Base-by-base conservation (phyloP, 2,113 vertebrate species). In the Neopipo cinnamomea region DNA sequence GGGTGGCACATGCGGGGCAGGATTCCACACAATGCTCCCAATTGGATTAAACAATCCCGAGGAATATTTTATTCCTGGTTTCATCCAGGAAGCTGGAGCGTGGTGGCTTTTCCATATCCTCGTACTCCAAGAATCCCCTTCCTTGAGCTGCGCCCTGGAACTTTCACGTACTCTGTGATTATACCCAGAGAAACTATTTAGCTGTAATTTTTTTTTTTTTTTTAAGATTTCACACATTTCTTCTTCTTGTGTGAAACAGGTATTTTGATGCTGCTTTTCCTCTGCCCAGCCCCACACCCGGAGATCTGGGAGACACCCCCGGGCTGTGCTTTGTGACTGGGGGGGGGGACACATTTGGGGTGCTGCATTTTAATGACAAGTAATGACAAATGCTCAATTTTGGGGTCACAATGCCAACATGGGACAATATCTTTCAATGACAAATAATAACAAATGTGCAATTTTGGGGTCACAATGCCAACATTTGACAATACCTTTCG, bases 31-130 rank as follows among this genome's bases (percentile, higher is more conserved):
- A n/a, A 1, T 85, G 85, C 79, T 70, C 33, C 2, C 77, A 76
- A 88, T 33, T 44, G 86, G 84, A 84, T 88, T 89, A 28, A 87
- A 75, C 27, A 67, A 53, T 85, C 74, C 63, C 0, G 0, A 46
- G 46, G 62, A 86, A 87, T 63, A 75, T 89, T 92, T 94, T 86
- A 70, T 89, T 82, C 31, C 3, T 41, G 88, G 53, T 73, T 96
- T 87, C 50, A 76, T 67, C 62, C 82, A 76, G 85, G 55, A 88
- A 83, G 58, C 63, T 44, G 35, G 7, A 42, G 37, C 3, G 1
- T 37, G 59, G 72, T 84, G 72, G 12, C 73, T 92, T 77, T 92
- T 80, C 80, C 52, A n/a, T 77, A 7, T 63, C 39, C 46, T 74
- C 78, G 15, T 4, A 12, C 56, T 71, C 59, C 66, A 42, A n/a